Percentiles rank a stretch among this genome's conserved stretches.
Conservation (phyloP, 2,888 invertebrate species). For the Himalopsyche kuldschensis region DNA sequence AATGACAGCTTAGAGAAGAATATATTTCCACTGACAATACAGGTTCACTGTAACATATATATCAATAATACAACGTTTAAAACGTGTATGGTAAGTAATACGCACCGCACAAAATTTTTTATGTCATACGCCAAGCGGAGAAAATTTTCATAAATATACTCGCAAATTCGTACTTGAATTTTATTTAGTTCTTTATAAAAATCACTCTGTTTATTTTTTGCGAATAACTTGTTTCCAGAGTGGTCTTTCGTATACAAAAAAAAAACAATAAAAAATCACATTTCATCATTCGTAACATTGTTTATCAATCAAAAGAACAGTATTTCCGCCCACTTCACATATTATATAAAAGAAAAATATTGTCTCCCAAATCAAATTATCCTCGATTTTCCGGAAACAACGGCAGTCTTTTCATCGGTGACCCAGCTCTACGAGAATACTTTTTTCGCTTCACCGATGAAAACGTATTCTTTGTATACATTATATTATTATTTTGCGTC, state of each 20-base stretch:
- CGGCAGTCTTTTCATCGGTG: neutral
- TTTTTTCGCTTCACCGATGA: neutral
- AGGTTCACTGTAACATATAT: too few species aligned
- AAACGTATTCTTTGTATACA: neutral
- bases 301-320: constrained; percentile 31
- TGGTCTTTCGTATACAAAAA: neutral
- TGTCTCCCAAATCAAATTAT: constrained; percentile 34
- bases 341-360: constrained; percentile 11
- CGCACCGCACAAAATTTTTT: too few species aligned
- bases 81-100: too few species aligned
- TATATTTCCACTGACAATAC: too few species aligned
- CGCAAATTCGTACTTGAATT: neutral
- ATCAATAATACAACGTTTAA: too few species aligned
- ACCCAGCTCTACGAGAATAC: neutral
- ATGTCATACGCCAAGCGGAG: too few species aligned
- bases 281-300: constrained; percentile 34
- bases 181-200: neutral
- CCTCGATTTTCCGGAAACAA: constrained; percentile 9
- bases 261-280: constrained; percentile 12
- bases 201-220: neutral
- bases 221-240: neutral
- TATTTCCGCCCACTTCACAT: neutral
- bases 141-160: neutral
- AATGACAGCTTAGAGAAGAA: too few species aligned
- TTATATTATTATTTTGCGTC: neutral